phyloP scores from a whole-genome alignment of 2,888 invertebrate species.

The Lasius fuliginosus region DNA sequence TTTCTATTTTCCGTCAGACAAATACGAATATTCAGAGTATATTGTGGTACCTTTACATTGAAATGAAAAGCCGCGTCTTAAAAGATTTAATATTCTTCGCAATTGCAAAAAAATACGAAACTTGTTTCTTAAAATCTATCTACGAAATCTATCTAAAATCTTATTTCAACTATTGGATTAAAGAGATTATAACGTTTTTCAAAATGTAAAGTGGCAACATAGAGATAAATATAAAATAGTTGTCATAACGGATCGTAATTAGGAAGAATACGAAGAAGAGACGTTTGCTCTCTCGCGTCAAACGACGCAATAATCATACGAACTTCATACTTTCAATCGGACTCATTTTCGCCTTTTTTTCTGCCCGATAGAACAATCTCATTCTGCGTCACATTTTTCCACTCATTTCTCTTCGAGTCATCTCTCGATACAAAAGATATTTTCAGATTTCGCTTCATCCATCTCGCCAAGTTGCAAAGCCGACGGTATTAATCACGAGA shows the following conservation, averaged over 20 bases:
- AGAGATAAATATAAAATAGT: conserved; percentile 53
- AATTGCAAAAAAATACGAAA: neutral
- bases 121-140: neutral
- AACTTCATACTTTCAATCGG: conserved; percentile 43
- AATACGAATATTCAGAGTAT: neutral
- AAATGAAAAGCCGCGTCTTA: neutral
- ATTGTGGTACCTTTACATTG: neutral
- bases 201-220: conserved; percentile 30
- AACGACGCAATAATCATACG: conserved; percentile 42
- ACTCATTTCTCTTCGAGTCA: conserved; percentile 14
- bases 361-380: conserved; percentile 18
- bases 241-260: conserved; percentile 57
- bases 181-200: conserved; percentile 5
- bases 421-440: conserved; percentile 30
- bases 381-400: conserved; percentile 24
- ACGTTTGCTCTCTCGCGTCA: conserved; percentile 3
- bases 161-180: neutral
- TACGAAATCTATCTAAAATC: neutral
- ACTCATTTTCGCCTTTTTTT: neutral
- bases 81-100: neutral
- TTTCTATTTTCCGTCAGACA: neutral
- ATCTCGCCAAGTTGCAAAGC: conserved; percentile 51
- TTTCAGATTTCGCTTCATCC: conserved; percentile 58
- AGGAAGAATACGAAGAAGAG: conserved; percentile 61
- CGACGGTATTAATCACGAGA: conserved; percentile 73